Evolutionary conservation across 2,113 vertebrate species (phyloP), one percentile per base, ranked within the genome.

Genomic region (Oryzias celebensis): DNA sequence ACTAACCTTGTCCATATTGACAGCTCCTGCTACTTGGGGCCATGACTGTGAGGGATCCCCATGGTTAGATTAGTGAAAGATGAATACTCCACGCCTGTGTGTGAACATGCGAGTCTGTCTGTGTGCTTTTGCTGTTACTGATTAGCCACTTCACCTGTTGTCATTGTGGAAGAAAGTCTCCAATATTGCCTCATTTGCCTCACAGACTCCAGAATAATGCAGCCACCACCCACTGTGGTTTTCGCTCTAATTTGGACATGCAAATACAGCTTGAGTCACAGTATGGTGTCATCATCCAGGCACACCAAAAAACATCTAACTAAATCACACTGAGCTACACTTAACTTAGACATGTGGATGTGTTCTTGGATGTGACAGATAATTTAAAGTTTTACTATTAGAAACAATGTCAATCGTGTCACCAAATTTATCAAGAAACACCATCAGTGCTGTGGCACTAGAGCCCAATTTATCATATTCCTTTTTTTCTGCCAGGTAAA

Each of bases 1-100:
- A 86, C 83, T 81, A 79, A 82, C 84, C 90, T 88, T 83, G 86
- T 89, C 89, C 80, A 66, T 87, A 86, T 88, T 89, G 86, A 90
- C 87, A 86, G 85, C 83, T 87, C 83, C 85, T 80, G 83, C 87
- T 88, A 89, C 86, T 80, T 85, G 65, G 75, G 84, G 84, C 84
- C 73, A 85, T 69, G 74, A 80, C 83, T 66, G 81, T 80, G 77
- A 85, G 67, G 76, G 80, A 85, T 77, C 81, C 87, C 89, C 73
- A 81, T 67, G 78, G 87, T 90, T 88, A 88, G 83, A 88, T 86
- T 85, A 85, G 77, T 82, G 65, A 78, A 73, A 88, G 85, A 88
- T 87, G 81, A 89, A 90, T 88, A 77, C 78, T 82, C 52, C 64
- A 52, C 42, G 67, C 54, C 61, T 70, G 68, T 54, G 52, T 69